Evolutionary conservation across 1,140 invertebrate species (phyloP).

Genomic region (Drepana arcuata): DNA sequence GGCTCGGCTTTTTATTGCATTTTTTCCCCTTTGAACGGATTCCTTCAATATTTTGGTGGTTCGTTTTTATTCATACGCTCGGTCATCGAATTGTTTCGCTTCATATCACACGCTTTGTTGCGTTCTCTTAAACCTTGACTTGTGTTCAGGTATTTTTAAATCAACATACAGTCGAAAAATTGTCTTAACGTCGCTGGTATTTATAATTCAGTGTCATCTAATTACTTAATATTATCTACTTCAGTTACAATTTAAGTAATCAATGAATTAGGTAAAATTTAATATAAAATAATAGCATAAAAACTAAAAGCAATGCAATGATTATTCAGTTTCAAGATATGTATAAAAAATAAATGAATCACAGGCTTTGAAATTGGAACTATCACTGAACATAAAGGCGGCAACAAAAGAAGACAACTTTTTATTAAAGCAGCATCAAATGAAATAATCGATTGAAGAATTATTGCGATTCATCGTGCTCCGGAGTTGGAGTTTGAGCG

Average conservation of each 20-base stretch:
- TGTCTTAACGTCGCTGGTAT: no score
- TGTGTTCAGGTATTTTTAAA: no score
- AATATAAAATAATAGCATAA: no score
- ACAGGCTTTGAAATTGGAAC: slow-evolving; percentile 38
- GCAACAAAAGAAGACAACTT: slow-evolving; percentile 45
- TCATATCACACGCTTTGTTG: slow-evolving; percentile 43
- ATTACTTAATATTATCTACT: no score
- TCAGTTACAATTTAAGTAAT: no score
- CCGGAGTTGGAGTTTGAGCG: slow-evolving; percentile 38
- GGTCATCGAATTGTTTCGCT: slow-evolving; percentile 63
- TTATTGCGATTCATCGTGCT: slow-evolving; percentile 64
- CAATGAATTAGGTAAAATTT: no score
- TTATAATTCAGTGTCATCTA: no score
- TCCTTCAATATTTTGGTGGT: slow-evolving; percentile 69
- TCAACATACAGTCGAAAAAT: no score
- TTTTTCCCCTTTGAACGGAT: slow-evolving; percentile 70
- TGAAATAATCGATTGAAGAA: slow-evolving; percentile 58
- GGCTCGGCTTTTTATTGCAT: slow-evolving; percentile 65
- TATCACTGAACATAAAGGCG: slow-evolving; percentile 24
- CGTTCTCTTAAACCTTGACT: slow-evolving; percentile 16
- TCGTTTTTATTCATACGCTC: slow-evolving; percentile 65
- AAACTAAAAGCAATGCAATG: no score
- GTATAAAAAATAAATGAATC: no score
- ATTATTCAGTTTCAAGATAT: no score
- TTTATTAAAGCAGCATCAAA: slow-evolving; percentile 38